Evolutionary conservation across 92 coral and sea anemone species (phyloP).

Genomic region (Parazoanthus swiftii): DNA sequence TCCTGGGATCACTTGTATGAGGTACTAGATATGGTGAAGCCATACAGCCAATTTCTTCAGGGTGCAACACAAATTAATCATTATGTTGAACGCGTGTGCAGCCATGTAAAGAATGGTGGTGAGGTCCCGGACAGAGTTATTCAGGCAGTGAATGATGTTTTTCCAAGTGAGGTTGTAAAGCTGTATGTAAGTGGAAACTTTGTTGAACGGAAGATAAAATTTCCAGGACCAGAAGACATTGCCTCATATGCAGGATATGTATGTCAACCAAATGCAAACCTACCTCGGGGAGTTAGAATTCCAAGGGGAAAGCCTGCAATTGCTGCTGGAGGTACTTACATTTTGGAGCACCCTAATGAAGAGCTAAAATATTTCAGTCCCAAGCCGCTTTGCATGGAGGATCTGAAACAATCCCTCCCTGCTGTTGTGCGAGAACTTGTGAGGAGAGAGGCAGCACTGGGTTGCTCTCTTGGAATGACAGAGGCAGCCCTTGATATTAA

Average conservation of each 20-base stretch:
- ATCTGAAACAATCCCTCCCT: conserved; percentile 80
- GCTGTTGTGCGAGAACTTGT: conserved; percentile 89
- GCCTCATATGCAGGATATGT: conserved; percentile 49
- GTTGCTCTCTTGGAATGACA: conserved; percentile 87
- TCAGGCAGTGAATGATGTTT: conserved; percentile 55
- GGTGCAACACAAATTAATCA: conserved; percentile 73
- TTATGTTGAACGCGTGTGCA: conserved; percentile 80
- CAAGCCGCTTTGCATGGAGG: conserved; percentile 68
- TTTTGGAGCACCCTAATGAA: conserved; percentile 58
- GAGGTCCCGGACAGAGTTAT: conserved; percentile 56
- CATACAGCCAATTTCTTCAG: conserved; percentile 71
- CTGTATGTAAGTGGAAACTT: conserved; percentile 37
- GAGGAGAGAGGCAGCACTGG: conserved; percentile 82
- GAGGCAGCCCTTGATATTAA: conserved; percentile 80
- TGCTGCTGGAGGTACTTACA: conserved; percentile 49
- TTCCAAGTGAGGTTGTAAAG: conserved; percentile 62
- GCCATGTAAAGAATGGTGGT: conserved; percentile 53
- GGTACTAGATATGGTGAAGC: conserved; percentile 72
- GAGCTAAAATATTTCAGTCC: conserved; percentile 51
- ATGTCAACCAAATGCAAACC: conserved; percentile 21
- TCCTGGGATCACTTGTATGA: conserved; percentile 87
- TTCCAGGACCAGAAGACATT: conserved; percentile 68
- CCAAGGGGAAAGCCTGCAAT: conserved; percentile 72
- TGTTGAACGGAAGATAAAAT: conserved; percentile 53
- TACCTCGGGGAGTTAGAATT: conserved; percentile 59